Evolutionary conservation across 2,888 invertebrate species (phyloP).

Genomic region (Apodemia duryi): DNA sequence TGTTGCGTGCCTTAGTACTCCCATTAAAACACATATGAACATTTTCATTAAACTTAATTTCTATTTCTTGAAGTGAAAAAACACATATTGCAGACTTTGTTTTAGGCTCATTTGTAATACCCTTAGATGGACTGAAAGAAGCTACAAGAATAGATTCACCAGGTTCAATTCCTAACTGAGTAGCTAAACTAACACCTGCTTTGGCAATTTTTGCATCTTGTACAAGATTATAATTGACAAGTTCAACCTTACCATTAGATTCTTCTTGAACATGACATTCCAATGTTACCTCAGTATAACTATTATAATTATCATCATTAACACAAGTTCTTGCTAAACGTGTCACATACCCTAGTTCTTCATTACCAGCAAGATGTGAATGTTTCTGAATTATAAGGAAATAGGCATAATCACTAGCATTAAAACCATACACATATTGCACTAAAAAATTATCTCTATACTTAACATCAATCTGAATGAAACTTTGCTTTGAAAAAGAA

Average conservation of each 20-base stretch:
- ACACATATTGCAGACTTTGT: conserved; percentile 94
- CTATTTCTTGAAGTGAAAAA: conserved; percentile 93
- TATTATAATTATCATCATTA: conserved; percentile 96
- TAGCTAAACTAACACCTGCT: conserved; percentile 90
- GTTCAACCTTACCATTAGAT: conserved; percentile 71
- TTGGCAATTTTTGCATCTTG: conserved; percentile 94
- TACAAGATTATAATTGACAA: conserved; percentile 90
- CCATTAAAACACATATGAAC: conserved; percentile 99
- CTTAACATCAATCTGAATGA: conserved; percentile 93
- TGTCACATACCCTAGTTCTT: conserved; percentile 93
- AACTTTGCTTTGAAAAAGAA: conserved; percentile 91
- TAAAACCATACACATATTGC: conserved; percentile 97
- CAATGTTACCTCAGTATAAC: conserved; percentile 97
- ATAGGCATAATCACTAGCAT: conserved; percentile 96
- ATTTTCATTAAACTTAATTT: conserved; percentile 96
- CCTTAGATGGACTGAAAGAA: conserved; percentile 93
- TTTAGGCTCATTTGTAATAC: conserved; percentile 91
- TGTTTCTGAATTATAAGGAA: conserved; percentile 97
- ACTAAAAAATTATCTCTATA: conserved; percentile 97
- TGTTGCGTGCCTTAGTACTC: conserved; percentile 93
- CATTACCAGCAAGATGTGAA: conserved; percentile 91
- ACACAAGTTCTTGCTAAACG: conserved; percentile 95
- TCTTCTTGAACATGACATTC: conserved; percentile 87
- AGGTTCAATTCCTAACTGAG: conserved; percentile 88
- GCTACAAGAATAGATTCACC: conserved; percentile 91